Evolutionary conservation across 2,888 invertebrate genomes (phyloP), one percentile per base, ranked within the genome.

Genomic region (Drosophila affinis): DNA sequence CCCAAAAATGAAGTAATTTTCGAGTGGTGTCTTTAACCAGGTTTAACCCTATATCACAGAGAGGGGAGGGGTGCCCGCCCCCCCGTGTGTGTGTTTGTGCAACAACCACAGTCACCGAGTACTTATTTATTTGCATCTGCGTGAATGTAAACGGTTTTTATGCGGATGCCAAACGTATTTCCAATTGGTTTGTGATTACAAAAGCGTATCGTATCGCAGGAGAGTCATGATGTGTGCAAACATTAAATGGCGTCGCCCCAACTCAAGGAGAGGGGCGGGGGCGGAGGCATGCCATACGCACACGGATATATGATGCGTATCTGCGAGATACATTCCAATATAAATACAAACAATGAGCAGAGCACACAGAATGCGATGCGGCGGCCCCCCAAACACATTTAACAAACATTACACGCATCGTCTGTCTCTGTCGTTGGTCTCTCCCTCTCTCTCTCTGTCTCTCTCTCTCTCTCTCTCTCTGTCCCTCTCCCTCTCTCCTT

Each of bases 181-280:
- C 77, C 85, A 80, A 89, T 85, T 78, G 89, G 87, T 77, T 87
- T 88, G 79, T 88, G 90, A 90, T 90, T 90, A 86, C 85, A 85
- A 87, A 82, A 85, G 88, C 88, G 88, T 89, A 89, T 82, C 88
- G 88, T 89, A 89, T 82, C 85, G 89, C 3, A 21, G 72, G 73
- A 63, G 67, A 75, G 60, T 78, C 90, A 80, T 91, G 91, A 91
- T 82, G 82, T 90, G 84, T 91, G 90, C 91, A 90, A 89, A 90
- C 91, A 90, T 87, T 83, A 87, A 89, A 89, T 87, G 82, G 88
- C 89, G 72, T 65, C 76, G 68, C 75, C 21, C 21, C 21, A 21
- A 21, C 21, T 21, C 21, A 21, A 3, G 21, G 3, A 21, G 21
- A 3, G 21, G 21, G 21, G 21, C 0, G 21, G 9, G 6, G 45